A percentile compares a stretch with the other conserved stretches of the same genome.
Evolutionary conservation across 2,797 vertebrate genomes (phyloP).

Genomic region (Esox masquinongy): DNA sequence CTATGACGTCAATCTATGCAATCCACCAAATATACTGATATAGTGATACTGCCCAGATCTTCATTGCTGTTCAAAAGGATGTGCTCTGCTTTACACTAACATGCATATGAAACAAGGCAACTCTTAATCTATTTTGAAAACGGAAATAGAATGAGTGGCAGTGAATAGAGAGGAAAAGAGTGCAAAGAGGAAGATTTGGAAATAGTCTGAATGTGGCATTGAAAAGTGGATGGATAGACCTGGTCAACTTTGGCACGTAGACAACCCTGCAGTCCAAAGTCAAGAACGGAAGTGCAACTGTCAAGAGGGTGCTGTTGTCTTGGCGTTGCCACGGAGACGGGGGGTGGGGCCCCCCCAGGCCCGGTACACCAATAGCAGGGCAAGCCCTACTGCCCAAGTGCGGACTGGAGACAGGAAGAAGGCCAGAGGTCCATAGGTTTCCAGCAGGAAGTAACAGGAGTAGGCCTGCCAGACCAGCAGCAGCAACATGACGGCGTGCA

Average conservation of each 20-base stretch:
- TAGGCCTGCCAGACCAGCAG: constrained; percentile 88
- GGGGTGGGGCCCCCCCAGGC: constrained; percentile 82
- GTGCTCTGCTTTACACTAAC: constrained; percentile 63
- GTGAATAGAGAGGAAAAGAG: constrained; percentile 18
- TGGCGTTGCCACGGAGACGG: constrained; percentile 54
- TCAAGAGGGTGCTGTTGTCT: constrained; percentile 67
- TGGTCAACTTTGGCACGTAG: constrained; percentile 44
- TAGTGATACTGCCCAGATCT: constrained; percentile 22
- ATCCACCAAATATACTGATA: neutral
- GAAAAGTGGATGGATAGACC: constrained; percentile 31
- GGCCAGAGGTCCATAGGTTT: constrained; percentile 85
- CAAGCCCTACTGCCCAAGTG: constrained; percentile 84
- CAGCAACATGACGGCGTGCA: constrained; percentile 81
- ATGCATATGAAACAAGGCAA: constrained; percentile 70
- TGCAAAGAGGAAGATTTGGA: constrained; percentile 5
- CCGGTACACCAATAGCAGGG: constrained; percentile 77
- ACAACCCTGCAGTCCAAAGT: neutral
- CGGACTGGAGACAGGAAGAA: constrained; percentile 90
- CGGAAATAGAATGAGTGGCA: constrained; percentile 48
- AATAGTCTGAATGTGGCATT: constrained; percentile 12
- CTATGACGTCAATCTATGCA: neutral
- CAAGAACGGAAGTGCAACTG: constrained; percentile 33
- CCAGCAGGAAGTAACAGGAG: constrained; percentile 89
- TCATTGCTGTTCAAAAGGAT: constrained; percentile 53
- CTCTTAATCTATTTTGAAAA: constrained; percentile 25